Base-by-base conservation (phyloP, 2,797 vertebrate genomes). In the Alfaro cultratus region DNA sequence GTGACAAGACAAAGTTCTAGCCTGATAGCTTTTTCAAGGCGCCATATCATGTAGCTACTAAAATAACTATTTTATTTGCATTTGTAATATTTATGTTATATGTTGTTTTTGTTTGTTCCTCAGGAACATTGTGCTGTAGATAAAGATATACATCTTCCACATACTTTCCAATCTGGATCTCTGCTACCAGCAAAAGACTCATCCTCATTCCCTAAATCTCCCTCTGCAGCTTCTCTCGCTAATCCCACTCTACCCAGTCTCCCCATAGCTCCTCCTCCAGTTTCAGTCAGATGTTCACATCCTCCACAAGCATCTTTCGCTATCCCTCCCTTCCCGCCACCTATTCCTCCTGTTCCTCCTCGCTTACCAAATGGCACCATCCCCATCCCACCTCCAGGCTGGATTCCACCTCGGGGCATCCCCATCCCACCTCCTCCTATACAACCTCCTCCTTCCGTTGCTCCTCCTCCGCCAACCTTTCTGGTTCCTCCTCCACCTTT, bases 101-200 rank as follows among this genome's bases (percentile, higher is more conserved):
- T 5, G 45, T 55, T 75, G 13, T 45, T 64, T 80, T 7, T 78
- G 60, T 76, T 57, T 93, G 72, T 72, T 68, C 39, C 49, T 83
- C 8, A 99, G 98, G 96, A 94, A 77, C 95, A 94, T 86, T 94
- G 94, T 89, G 96, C 95, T 77, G 96, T 95, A 0, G 95, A 96
- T 41, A 96, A 97, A 87, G 96, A 97, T 89, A 96, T 96, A 95
- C 96, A 97, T 78, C 96, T 96, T 85, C 97, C 96, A 0, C 95
- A 96, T 0, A 95, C 96, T 0, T 96, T 95, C 94, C 95, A 92
- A 88, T 95, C 95, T 64, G 92, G 91, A 0, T 95, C 95, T 0
- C 94, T 95, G 53, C 95, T 94, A 85, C 91, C 95, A 82, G 93
- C 57, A 3, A 93, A 4, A 89, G 93, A 29, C 93, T 95, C 71